Conservation (phyloP, 2,888 invertebrate genomes). For the Perdita meconis region DNA sequence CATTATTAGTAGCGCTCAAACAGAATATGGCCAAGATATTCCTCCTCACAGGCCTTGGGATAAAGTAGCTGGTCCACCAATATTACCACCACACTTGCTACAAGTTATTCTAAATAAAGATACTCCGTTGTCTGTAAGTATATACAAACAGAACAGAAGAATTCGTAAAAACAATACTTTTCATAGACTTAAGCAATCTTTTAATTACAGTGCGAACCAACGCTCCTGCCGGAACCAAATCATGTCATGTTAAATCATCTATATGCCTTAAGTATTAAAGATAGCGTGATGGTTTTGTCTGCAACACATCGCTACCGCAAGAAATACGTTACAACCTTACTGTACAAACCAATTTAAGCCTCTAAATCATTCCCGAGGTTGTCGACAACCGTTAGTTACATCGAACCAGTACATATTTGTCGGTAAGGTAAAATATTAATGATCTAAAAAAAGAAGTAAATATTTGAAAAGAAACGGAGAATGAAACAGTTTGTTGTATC, state of each 20-base stretch:
- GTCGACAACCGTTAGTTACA: conserved; percentile 53
- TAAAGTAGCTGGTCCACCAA: conserved; percentile 96
- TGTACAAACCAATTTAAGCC: conserved; percentile 97
- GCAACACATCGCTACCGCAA: conserved; percentile 99
- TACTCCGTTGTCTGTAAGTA: conserved; percentile 95
- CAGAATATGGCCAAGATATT: conserved; percentile 94
- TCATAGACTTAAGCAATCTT: background rate
- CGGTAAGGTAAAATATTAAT: conserved; percentile 52
- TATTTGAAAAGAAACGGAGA: conserved; percentile 24
- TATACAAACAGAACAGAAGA: background rate
- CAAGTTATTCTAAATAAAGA: conserved; percentile 99
- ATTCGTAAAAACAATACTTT: too few species aligned
- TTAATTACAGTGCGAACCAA: conserved; percentile 96
- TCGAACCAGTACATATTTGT: conserved; percentile 42
- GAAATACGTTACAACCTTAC: conserved; percentile 99
- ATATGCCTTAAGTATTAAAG: conserved; percentile 99
- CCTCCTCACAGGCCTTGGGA: conserved; percentile 97
- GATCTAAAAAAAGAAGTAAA: conserved; percentile 26
- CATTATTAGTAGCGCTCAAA: conserved; percentile 89
- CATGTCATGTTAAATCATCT: conserved; percentile 99
- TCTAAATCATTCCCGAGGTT: conserved; percentile 64
- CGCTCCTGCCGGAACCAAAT: conserved; percentile 99
- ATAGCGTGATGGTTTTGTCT: conserved; percentile 99
- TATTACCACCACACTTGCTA: conserved; percentile 97
- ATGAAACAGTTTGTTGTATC: conserved; percentile 55